Conservation (phyloP, 92 coral and sea anemone genomes). For the Heteractis magnifica region DNA sequence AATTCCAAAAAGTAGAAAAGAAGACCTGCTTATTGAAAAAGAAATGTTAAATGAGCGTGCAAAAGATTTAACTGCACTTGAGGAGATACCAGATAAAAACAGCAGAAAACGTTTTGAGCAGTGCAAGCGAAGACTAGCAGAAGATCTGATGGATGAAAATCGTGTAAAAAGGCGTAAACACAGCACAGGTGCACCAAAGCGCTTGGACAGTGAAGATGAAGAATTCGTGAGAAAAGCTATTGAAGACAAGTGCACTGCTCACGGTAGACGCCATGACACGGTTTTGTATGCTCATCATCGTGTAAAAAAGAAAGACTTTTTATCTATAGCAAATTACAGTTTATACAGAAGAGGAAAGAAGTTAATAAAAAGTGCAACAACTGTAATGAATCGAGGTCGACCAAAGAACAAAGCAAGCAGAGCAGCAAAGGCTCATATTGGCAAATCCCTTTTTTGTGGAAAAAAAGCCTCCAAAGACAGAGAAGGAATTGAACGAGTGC, state of each 20-base stretch:
- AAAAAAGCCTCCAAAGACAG: conserved; percentile 56
- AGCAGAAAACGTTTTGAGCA: conserved; percentile 31
- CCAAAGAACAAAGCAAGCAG: conserved; percentile 47
- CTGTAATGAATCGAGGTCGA: conserved; percentile 44
- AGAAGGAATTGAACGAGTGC: conserved; percentile 13
- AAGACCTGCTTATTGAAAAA: conserved; percentile 26
- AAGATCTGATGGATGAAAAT: conserved; percentile 7
- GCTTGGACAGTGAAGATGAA: conserved; percentile 58
- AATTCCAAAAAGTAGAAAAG: conserved; percentile 24
- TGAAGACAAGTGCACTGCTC: conserved; percentile 48
- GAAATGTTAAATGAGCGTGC: conserved; percentile 35
- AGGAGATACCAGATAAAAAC: conserved; percentile 5
- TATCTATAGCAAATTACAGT: conserved; percentile 35
- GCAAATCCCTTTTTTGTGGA: conserved; percentile 45
- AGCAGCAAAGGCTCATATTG: conserved; percentile 38
- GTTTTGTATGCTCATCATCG: conserved; percentile 41
- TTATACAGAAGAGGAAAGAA: conserved; percentile 26
- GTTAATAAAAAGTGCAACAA: conserved; percentile 37
- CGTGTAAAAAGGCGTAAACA: conserved; percentile 45
- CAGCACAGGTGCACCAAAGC: conserved; percentile 28
- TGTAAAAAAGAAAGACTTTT: conserved; percentile 50
- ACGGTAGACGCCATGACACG: conserved; percentile 59
- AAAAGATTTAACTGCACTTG: conserved; percentile 14
- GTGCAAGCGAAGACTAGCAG: conserved; percentile 32
- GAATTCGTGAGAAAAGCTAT: conserved; percentile 41